Evolutionary conservation across 2,888 invertebrate species (phyloP), one percentile per base, ranked within the genome.

Genomic region (Yponomeuta malinellus): DNA sequence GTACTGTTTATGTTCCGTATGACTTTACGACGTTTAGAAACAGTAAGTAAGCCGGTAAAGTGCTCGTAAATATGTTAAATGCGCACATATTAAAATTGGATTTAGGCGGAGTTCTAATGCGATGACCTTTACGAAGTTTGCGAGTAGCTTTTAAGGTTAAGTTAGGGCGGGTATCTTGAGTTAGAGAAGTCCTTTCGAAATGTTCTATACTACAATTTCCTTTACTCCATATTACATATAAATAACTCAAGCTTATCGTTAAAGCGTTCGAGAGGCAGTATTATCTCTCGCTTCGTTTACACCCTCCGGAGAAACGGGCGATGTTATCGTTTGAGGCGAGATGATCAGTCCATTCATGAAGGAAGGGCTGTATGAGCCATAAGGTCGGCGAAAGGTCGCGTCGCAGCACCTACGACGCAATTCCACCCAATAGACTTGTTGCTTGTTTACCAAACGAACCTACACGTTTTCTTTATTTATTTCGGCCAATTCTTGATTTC

Each of bases 341-440:
- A 59, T 68, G 68, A 68, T 68, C 68, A 48, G 43, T 48, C 23
- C 37, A 68, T 48, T 48, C 12, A 68, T 48, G 70, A 71, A 77
- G 76, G 77, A 79, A 75, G 76, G 75, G 76, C 79, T 79, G 52
- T 59, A 59, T 59, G 52, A 59, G 52, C 52, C 52, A 59, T 15
- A 59, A 82, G 77, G 77, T 81, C 80, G 76, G 78, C 78, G 80
- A 83, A 75, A 82, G 83, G 81, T 83, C 82, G 79, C 81, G 73
- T 74, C 77, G 81, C 83, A 82, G 79, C 81, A 72, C 74, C 77
- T 72, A 74, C 74, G 52, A 73, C 73, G 68, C 23, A n/a, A 37
- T 70, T 73, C 70, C 74, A 75, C 77, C 77, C 78, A 79, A 74
- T 76, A 82, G 83, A 89, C 89, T 89, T 89, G 89, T 90, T 90